Conservation (phyloP, 2,888 invertebrate genomes). For the Erebia aethiops region DNA sequence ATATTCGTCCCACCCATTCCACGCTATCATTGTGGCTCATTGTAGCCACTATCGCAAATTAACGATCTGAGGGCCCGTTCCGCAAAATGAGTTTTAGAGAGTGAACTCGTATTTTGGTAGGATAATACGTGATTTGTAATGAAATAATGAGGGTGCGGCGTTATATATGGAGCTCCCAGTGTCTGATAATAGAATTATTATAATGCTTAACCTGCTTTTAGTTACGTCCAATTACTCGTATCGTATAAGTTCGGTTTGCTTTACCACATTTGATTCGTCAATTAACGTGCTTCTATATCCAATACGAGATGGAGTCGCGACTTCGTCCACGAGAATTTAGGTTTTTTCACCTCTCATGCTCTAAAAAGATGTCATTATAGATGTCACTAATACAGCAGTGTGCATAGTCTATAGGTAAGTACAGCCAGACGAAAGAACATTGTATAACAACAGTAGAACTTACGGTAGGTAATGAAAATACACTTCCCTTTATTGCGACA, state of each 20-base stretch:
- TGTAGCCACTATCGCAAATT: constrained; percentile 59
- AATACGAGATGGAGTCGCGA: too few relatives aligned
- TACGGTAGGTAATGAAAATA: constrained; percentile 66
- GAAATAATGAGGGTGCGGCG: constrained; percentile 29
- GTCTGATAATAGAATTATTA: constrained; percentile 14
- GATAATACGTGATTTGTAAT: constrained; percentile 40
- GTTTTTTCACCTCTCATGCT: too few relatives aligned
- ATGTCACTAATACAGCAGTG: neutral
- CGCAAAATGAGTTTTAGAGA: constrained; percentile 46
- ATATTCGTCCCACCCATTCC: constrained; percentile 51
- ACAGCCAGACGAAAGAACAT: constrained; percentile 17
- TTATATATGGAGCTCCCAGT: constrained; percentile 13
- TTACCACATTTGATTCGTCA: neutral
- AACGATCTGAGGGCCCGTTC: constrained; percentile 55
- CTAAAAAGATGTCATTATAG: too few relatives aligned
- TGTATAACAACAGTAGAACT: constrained; percentile 54
- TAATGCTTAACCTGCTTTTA: constrained; percentile 13
- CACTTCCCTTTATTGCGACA: constrained; percentile 72
- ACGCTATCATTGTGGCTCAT: constrained; percentile 49
- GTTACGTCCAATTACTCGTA: neutral
- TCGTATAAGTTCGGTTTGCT: neutral
- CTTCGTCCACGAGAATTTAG: too few relatives aligned
- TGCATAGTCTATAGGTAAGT: neutral
- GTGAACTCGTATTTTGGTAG: constrained; percentile 37
- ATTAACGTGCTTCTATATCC: too few relatives aligned